phyloP scores from a whole-genome alignment of 2,113 vertebrate genomes.

The Haemorhous mexicanus region DNA sequence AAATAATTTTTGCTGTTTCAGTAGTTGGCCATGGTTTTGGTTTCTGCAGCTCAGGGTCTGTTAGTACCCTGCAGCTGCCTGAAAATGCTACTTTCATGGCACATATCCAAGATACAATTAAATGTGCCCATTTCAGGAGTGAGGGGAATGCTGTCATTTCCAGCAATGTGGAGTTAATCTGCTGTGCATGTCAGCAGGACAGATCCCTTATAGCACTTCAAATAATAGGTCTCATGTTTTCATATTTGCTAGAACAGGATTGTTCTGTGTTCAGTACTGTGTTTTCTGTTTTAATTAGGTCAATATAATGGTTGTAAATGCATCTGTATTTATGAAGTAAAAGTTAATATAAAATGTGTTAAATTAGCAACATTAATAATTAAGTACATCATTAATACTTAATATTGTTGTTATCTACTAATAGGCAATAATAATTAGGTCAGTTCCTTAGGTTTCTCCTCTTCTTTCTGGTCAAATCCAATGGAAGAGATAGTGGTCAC shows the following conservation, averaged over 20 bases:
- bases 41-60: background rate
- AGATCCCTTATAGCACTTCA: background rate
- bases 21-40: background rate
- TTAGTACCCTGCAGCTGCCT: background rate
- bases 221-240: background rate
- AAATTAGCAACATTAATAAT: background rate
- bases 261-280: background rate
- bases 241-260: background rate
- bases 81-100: background rate
- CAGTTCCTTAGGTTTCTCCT: background rate
- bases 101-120: background rate
- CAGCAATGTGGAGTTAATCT: background rate
- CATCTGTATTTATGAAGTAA: background rate
- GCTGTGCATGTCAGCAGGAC: background rate
- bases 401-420: background rate
- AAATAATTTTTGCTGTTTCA: background rate
- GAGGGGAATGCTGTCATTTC: background rate
- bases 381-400: background rate
- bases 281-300: background rate
- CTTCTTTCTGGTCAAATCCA: background rate
- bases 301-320: background rate
- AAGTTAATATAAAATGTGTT: background rate
- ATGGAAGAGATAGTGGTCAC: background rate
- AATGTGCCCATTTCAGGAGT: background rate
- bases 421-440: background rate